A percentile compares a stretch with the other conserved stretches of the same genome.
Evolutionary conservation across 2,113 vertebrate species (phyloP).

Genomic region (Condylura cristata): DNA sequence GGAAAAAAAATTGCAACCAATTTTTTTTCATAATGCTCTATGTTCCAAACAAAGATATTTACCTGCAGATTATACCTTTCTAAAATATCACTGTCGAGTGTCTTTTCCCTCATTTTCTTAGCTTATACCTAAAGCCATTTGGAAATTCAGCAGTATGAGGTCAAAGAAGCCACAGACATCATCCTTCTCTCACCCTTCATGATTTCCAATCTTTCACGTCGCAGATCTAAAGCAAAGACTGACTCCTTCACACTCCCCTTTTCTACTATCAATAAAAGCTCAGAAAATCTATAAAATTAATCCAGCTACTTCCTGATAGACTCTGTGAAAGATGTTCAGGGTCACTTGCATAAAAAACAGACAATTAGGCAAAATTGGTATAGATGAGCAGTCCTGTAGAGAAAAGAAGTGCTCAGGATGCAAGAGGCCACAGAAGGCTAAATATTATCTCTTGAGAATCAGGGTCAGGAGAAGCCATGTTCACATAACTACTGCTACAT

Average conservation of each 20-base stretch:
- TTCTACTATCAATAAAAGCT: background rate
- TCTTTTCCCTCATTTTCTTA: slow-evolving; percentile 1
- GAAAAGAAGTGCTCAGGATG: background rate
- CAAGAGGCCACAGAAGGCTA: background rate
- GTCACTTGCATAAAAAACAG: background rate
- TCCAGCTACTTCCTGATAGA: background rate
- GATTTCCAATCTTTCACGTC: background rate
- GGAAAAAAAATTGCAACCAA: background rate
- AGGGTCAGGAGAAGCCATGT: background rate
- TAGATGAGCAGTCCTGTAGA: background rate
- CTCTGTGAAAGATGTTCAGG: background rate
- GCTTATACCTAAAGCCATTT: background rate
- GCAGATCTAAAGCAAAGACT: background rate
- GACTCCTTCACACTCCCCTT: background rate
- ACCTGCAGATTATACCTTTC: background rate
- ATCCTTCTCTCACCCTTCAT: background rate
- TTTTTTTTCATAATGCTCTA: slow-evolving; percentile 4
- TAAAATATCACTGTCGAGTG: background rate
- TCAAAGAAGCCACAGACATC: background rate
- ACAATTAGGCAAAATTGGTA: background rate
- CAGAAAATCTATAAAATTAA: background rate
- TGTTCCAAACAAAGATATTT: slow-evolving; percentile 1
- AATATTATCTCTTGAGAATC: background rate
- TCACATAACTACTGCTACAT: background rate
- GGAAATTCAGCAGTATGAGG: background rate